phyloP scores from a whole-genome alignment of 2,113 vertebrate genomes.

The Donacobius atricapilla region DNA sequence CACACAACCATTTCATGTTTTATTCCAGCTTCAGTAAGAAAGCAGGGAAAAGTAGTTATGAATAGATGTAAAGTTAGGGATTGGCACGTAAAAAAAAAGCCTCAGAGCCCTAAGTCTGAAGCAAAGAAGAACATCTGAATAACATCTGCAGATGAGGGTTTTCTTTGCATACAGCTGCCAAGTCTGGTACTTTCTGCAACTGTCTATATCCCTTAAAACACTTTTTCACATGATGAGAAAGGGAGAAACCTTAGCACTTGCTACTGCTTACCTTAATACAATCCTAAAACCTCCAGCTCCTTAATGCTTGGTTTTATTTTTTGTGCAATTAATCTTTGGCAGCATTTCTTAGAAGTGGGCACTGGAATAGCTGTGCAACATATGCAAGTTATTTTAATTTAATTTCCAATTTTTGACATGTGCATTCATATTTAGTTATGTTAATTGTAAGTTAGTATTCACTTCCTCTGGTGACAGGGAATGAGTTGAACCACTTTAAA shows the following conservation, averaged over 20 bases:
- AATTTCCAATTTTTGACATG: background rate
- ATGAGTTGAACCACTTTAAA: background rate
- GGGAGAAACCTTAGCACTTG: background rate
- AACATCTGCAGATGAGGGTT: background rate
- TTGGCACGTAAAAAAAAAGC: background rate
- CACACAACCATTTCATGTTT: background rate
- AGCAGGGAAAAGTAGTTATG: background rate
- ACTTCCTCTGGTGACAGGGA: background rate
- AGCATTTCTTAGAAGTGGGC: background rate
- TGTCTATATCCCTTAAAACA: background rate
- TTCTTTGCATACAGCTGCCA: background rate
- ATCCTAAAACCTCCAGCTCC: background rate
- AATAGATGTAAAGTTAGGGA: background rate
- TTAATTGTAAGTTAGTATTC: background rate
- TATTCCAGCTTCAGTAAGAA: background rate
- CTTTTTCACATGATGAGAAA: background rate
- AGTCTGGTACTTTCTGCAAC: background rate
- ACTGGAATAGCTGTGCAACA: background rate
- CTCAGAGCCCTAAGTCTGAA: background rate
- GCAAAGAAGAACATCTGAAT: background rate
- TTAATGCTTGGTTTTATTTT: background rate
- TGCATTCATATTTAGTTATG: background rate
- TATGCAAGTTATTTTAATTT: background rate
- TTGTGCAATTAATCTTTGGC: background rate
- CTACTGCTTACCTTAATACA: background rate